A percentile compares a stretch with the other conserved stretches of the same genome.
These are phyloP conservation scores for Chrysemys picta DNA, from an alignment of 2,113 vertebrate genomes.

Conservation along the genomic window DNA sequence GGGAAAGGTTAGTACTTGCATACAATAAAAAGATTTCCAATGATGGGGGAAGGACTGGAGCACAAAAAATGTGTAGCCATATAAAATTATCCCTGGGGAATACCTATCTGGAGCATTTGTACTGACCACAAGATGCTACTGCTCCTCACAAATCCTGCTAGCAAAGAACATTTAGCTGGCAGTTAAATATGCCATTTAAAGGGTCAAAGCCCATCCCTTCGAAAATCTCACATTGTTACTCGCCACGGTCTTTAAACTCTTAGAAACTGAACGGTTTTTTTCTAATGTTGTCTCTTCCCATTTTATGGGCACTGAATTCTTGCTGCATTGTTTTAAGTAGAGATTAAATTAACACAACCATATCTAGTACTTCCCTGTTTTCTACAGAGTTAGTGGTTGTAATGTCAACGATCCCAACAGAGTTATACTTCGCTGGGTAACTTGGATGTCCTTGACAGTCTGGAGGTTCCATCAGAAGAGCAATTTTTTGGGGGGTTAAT, in stretches of 20 bases:
- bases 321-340: background rate
- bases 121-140: background rate
- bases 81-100: background rate
- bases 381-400: background rate
- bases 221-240: background rate
- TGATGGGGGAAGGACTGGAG: background rate
- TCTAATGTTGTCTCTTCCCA: background rate
- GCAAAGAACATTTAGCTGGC: background rate
- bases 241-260: background rate
- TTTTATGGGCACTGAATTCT: background rate
- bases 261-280: background rate
- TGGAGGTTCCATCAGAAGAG: background rate
- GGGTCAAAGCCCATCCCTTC: background rate
- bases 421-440: background rate
- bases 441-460: background rate
- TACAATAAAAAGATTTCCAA: accelerated
- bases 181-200: background rate
- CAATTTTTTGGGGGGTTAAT: background rate
- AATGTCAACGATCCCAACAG: background rate
- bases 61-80: background rate
- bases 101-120: background rate
- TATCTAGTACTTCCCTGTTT: background rate
- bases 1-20: background rate
- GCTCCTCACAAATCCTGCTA: background rate
- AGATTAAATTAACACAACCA: background rate